Evolutionary conservation across 2,797 vertebrate genomes (phyloP).

Genomic region (Amblyraja radiata): DNA sequence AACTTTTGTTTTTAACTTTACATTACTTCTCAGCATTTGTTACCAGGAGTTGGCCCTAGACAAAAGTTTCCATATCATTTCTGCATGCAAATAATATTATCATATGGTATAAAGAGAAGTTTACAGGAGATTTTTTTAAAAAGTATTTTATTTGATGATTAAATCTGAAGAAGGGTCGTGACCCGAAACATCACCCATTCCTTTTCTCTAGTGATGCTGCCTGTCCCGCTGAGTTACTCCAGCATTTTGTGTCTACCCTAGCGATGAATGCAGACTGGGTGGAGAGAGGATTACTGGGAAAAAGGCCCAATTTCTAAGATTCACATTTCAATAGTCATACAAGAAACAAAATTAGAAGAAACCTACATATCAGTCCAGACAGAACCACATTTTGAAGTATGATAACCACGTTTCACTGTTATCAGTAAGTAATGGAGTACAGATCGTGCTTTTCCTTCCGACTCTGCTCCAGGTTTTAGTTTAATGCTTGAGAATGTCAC

Average conservation of each 20-base stretch:
- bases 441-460: not conserved
- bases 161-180: no score
- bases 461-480: not conserved
- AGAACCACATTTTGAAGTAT: constrained; percentile 2
- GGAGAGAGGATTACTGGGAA: not conserved
- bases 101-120: not conserved
- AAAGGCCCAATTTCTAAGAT: not conserved
- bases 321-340: not conserved
- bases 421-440: not conserved
- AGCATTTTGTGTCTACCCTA: not conserved
- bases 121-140: not conserved
- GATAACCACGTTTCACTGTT: not conserved
- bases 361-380: not conserved
- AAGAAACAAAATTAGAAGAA: constrained; percentile 11
- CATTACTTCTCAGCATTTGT: not conserved
- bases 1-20: not conserved
- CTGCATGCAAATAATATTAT: not conserved
- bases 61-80: not conserved
- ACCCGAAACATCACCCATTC: no score
- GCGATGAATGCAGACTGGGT: not conserved
- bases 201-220: no score
- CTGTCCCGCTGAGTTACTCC: no score
- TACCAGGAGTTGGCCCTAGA: not conserved
- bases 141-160: not conserved
- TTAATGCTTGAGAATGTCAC: not conserved